Evolutionary conservation across 2,888 invertebrate genomes (phyloP).

Genomic region (Anoplius nigerrimus): DNA sequence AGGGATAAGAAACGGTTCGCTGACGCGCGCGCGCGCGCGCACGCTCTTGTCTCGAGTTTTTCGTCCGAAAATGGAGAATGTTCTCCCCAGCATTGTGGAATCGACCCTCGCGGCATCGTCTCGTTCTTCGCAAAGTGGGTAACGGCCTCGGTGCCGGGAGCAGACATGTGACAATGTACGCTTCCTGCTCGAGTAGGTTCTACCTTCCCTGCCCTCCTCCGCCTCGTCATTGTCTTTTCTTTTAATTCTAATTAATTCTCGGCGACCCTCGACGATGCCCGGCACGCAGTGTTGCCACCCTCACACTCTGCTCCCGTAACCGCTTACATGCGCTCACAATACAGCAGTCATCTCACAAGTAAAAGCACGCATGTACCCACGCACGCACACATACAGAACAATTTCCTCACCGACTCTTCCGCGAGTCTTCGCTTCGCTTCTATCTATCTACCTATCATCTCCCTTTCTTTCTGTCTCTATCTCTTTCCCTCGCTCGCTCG

Average conservation of each 20-base stretch:
- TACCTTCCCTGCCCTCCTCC: neutral
- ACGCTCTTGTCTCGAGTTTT: no score
- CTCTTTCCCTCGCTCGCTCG: neutral
- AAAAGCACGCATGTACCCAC: neutral
- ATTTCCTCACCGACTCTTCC: conserved; percentile 41
- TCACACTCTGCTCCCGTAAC: neutral
- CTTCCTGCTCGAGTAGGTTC: conserved; percentile 12
- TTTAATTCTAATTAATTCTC: neutral
- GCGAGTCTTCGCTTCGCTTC: conserved; percentile 36
- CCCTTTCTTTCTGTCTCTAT: no score
- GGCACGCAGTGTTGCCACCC: neutral
- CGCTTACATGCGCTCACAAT: neutral
- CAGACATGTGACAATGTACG: no score
- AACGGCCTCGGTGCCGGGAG: no score
- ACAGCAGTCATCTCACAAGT: neutral
- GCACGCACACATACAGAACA: conserved; percentile 30
- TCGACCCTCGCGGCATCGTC: conserved; percentile 44
- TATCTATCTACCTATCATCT: no score
- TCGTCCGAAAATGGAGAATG: no score
- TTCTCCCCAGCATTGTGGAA: conserved; percentile 18
- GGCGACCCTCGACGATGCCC: neutral
- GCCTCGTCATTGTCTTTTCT: neutral
- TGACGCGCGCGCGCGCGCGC: no score
- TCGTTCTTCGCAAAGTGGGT: conserved; percentile 53
- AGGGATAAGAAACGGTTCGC: no score